Evolutionary conservation across 2,888 invertebrate genomes (phyloP), one percentile per base, ranked within the genome.

Genomic region (Hirtodrosophila trivittata): DNA sequence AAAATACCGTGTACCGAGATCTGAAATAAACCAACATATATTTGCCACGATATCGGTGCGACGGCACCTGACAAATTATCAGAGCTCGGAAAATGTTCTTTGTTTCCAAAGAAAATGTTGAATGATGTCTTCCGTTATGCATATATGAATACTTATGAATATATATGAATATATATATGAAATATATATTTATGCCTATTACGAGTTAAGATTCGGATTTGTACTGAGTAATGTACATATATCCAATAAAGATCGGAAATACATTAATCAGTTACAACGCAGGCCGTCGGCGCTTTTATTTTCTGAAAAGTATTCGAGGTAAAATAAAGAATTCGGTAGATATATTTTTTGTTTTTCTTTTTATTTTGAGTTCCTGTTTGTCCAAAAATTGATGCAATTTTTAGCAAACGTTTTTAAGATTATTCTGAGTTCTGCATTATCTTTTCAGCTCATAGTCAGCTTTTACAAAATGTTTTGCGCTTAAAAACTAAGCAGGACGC

Each of bases 301-400:
- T 2, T 1, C 18, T 21, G 18, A 9, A 41, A 35, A 28, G 2
- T 28, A n/a, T 28, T 28, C 16, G 14, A 32, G 21, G 28, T 52
- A 52, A 47, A 66, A 52, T 66, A 18, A 49, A 55, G 51, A 43
- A 43, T 45, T 43, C n/a, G n/a, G n/a, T n/a, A n/a, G 12, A 12
- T 47, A 35, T 43, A 14, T 55, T 12, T 38, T 25, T 32, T 51
- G 46, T 14, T 68, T 52, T 58, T 26, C 18, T 18, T 47, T 4
- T 41, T 32, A 43, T 52, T 50, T 56, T 63, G 46, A 50, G 30
- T 68, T 66, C 70, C 64, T 66, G 66, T 60, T 71, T 68, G 67
- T 62, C 77, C 74, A 81, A 78, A 89, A 88, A 89, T 89, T 88
- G 88, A 88, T 88, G 64, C 87, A 88, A 88, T 87, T 83, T 86